These are phyloP conservation scores for Pomatorhinus ruficollis DNA, from an alignment of 2,113 vertebrate species.

Conservation along the genomic window DNA sequence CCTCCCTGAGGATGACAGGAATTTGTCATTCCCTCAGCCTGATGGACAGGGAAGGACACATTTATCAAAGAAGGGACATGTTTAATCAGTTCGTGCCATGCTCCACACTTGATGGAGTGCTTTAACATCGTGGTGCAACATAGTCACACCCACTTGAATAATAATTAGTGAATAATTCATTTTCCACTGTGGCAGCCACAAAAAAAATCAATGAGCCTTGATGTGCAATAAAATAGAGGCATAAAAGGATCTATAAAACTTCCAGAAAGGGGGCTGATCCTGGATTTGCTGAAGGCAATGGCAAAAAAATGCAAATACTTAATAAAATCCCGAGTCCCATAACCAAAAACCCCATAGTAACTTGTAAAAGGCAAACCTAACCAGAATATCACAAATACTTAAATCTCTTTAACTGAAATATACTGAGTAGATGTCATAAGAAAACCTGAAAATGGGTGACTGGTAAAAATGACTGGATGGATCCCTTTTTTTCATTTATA, in stretches of 20 bases:
- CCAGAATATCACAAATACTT: background rate
- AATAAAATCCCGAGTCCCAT: background rate
- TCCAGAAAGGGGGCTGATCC: background rate
- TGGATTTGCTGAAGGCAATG: background rate
- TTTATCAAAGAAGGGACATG: background rate
- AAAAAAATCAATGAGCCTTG: background rate
- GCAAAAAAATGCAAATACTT: background rate
- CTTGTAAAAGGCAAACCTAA: background rate
- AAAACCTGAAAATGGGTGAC: background rate
- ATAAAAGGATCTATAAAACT: background rate
- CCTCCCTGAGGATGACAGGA: background rate
- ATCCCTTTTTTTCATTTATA: background rate
- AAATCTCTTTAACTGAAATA: background rate
- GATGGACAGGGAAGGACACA: background rate
- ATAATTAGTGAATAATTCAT: conserved; percentile 19
- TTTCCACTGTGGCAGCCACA: background rate
- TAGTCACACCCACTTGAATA: background rate
- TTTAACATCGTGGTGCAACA: background rate
- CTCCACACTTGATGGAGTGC: background rate
- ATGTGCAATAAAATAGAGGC: background rate
- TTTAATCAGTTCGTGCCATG: background rate
- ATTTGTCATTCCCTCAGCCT: background rate
- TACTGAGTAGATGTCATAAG: background rate
- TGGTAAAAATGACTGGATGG: background rate
- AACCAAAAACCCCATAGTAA: background rate